phyloP scores from a whole-genome alignment of 2,888 invertebrate species.

The Drosophila macrospina region DNA sequence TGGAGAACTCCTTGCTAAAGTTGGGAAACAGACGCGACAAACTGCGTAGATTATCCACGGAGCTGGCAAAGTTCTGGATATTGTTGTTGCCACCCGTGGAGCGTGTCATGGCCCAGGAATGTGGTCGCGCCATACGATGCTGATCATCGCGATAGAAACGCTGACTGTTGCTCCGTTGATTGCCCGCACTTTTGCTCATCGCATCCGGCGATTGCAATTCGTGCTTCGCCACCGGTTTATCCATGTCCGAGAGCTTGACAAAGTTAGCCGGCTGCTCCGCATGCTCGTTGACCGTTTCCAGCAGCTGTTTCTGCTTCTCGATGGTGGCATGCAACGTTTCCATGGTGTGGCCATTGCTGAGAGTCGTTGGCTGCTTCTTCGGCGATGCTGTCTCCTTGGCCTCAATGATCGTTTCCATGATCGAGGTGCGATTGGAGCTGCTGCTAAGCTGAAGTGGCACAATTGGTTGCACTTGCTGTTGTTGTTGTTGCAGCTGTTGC shows the following conservation, averaged over 20 bases:
- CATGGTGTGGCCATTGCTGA: constrained; percentile 80
- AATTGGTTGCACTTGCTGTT: constrained; percentile 12
- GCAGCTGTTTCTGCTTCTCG: constrained; percentile 84
- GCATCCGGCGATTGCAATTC: constrained; percentile 85
- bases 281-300: constrained; percentile 85
- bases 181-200: constrained; percentile 84
- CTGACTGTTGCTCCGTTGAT: constrained; percentile 78
- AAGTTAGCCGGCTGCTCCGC: constrained; percentile 85
- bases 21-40: constrained; percentile 89
- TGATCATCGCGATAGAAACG: constrained; percentile 83
- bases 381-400: constrained; percentile 85
- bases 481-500: constrained; percentile 16
- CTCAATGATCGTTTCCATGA: constrained; percentile 85
- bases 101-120: constrained; percentile 87
- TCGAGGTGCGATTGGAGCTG: constrained; percentile 80
- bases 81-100: constrained; percentile 86
- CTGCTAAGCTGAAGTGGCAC: constrained; percentile 65
- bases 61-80: constrained; percentile 86
- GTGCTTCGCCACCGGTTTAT: constrained; percentile 87
- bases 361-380: constrained; percentile 72
- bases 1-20: constrained; percentile 85
- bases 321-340: constrained; percentile 83
- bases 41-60: constrained; percentile 87
- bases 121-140: constrained; percentile 85
- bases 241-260: constrained; percentile 92